phyloP scores from a whole-genome alignment of 2,797 vertebrate species.

The Tapirus indicus region DNA sequence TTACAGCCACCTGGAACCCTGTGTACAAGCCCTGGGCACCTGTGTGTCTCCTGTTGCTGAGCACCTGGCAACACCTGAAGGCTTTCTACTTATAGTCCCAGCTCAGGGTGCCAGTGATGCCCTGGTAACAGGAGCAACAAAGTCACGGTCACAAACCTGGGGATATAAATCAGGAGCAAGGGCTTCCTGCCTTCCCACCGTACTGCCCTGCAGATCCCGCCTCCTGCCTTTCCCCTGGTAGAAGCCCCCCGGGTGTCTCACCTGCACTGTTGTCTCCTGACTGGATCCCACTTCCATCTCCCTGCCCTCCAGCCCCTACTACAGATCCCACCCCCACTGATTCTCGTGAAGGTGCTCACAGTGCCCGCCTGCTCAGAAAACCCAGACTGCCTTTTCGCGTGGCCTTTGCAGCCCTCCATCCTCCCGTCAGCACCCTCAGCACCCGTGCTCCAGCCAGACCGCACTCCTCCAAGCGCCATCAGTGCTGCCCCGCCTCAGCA shows the following conservation, averaged over 20 bases:
- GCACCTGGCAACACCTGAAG: neutral
- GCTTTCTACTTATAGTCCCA: neutral
- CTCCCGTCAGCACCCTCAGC: neutral
- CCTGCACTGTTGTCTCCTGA: neutral
- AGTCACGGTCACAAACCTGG: neutral
- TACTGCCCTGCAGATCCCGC: too few species aligned
- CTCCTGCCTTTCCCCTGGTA: neutral
- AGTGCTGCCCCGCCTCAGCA: accelerated
- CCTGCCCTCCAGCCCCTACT: neutral
- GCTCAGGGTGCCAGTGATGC: neutral
- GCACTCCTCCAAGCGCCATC: neutral
- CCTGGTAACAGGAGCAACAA: neutral
- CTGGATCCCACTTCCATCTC: neutral
- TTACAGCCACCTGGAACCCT: neutral
- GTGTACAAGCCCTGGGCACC: neutral
- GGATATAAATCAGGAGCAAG: neutral
- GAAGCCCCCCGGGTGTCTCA: neutral
- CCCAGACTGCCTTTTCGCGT: neutral
- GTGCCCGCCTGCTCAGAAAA: neutral
- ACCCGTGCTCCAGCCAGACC: neutral
- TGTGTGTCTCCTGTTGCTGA: neutral
- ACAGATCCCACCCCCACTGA: accelerated
- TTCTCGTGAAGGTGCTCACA: neutral
- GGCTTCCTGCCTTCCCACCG: neutral
- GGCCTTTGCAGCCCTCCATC: accelerated